Conservation (phyloP, 2,888 invertebrate species). For the Dione vanillae region DNA sequence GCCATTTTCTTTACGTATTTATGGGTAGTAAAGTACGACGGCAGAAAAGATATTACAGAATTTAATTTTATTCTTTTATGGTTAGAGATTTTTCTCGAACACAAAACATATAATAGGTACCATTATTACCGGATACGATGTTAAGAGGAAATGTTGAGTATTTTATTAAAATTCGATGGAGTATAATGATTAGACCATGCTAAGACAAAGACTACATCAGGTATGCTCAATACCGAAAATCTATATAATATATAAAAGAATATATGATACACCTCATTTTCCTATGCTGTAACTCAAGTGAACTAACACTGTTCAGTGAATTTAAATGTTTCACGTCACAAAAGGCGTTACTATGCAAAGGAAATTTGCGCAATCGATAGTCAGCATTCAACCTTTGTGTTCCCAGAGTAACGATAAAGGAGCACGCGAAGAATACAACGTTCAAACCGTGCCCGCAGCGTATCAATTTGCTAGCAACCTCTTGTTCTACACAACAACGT, state of each 20-base stretch:
- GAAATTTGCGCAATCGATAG: constrained; percentile 44
- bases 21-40: constrained; percentile 32
- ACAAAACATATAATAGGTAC: constrained; percentile 15
- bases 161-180: neutral
- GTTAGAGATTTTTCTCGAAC: constrained; percentile 23
- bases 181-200: no score
- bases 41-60: constrained; percentile 23
- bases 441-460: constrained; percentile 32
- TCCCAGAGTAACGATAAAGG: constrained; percentile 35
- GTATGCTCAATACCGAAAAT: neutral
- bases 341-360: constrained; percentile 43
- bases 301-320: constrained; percentile 29
- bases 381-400: constrained; percentile 39
- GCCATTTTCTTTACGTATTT: constrained; percentile 46
- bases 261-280: constrained; percentile 7
- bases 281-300: neutral
- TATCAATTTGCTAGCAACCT: constrained; percentile 25
- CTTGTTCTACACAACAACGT: constrained; percentile 8
- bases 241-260: neutral
- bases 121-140: constrained; percentile 5
- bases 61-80: constrained; percentile 26
- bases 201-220: neutral
- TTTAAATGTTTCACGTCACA: constrained; percentile 38
- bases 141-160: neutral
- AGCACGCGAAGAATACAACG: constrained; percentile 37